Percentiles rank a stretch among this genome's conserved stretches.
phyloP scores from a whole-genome alignment of 2,113 vertebrate species.

The Oryzias melastigma region DNA sequence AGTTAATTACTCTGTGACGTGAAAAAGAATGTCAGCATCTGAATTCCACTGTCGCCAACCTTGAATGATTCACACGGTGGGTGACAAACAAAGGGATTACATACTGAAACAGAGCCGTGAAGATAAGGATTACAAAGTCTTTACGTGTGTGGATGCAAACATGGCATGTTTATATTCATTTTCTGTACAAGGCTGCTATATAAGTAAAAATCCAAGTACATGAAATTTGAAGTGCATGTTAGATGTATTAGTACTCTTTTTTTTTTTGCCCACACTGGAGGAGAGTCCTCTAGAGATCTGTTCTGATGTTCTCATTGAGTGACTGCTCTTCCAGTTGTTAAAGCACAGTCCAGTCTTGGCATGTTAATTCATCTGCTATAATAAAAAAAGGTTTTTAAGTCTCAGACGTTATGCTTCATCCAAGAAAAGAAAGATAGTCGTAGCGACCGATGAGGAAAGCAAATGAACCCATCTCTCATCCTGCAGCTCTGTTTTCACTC shows the following conservation, averaged over 20 bases:
- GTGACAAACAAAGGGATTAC: constrained; percentile 40
- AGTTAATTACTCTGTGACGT: constrained; percentile 51
- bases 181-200: not conserved
- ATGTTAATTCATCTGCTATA: constrained; percentile 61
- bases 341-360: constrained; percentile 54
- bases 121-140: constrained; percentile 35
- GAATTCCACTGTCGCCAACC: constrained; percentile 20
- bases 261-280: constrained; percentile 42
- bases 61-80: constrained; percentile 22
- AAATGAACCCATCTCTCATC: constrained; percentile 49
- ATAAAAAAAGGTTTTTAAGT: constrained; percentile 46
- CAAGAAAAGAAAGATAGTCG: constrained; percentile 21
- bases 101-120: not conserved
- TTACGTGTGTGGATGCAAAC: not conserved
- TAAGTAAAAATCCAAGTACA: not conserved
- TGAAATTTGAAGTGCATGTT: constrained; percentile 29
- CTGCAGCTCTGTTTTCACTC: constrained; percentile 39
- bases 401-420: constrained; percentile 34
- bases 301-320: constrained; percentile 61
- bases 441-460: constrained; percentile 42
- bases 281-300: constrained; percentile 38
- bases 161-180: constrained; percentile 5
- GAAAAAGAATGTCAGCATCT: constrained; percentile 28
- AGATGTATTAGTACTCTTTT: constrained; percentile 49
- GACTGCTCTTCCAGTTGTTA: constrained; percentile 70